Evolutionary conservation across 2,888 invertebrate species (phyloP), one percentile per base, ranked within the genome.

Genomic region (Laothoe populi): DNA sequence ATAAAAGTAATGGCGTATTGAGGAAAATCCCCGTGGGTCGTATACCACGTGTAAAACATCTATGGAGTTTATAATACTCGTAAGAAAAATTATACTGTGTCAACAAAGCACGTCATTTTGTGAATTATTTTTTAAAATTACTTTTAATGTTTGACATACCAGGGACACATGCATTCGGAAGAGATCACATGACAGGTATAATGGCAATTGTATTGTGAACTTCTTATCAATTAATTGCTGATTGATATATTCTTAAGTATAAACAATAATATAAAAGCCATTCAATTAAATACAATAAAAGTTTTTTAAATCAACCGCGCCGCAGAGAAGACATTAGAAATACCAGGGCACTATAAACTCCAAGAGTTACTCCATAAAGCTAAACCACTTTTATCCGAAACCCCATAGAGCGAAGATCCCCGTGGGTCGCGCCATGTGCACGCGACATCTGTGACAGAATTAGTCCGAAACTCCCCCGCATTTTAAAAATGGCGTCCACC

Each of bases 371-470:
- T 31, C 1, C 19, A 11, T 8, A 23, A n/a, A 42, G 13, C 0
- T 21, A 38, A 59, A 59, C 45, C 59, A 44, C 23, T 59, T 40
- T 46, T n/a, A 45, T 57, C 57, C 21, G 13, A 16, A 21, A 40
- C 45, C 45, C 57, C 61, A 35, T 23, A 57, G 57, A 59, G 57
- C 11, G 26, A 31, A 31, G 48, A 45, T 57, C 61, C 57, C 61
- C 61, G 57, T 45, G 57, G 57, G 57, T 35, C 44, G 16, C 31
- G 57, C 61, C 57, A 57, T 61, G 44, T 46, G 57, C 38, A 26
- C 42, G 42, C 61, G 44, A 61, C 57, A 57, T 21, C 48, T 48
- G 48, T n/a, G 57, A 61, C 61, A 57, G 61, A 61, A 57, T 61
- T 61, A 61, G 23, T 19, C 2, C 26, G 7, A 57, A 21, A 38